These are phyloP conservation scores for Benthosema pterotum DNA, from an alignment of 2,797 vertebrate species.

Conservation along the genomic window DNA sequence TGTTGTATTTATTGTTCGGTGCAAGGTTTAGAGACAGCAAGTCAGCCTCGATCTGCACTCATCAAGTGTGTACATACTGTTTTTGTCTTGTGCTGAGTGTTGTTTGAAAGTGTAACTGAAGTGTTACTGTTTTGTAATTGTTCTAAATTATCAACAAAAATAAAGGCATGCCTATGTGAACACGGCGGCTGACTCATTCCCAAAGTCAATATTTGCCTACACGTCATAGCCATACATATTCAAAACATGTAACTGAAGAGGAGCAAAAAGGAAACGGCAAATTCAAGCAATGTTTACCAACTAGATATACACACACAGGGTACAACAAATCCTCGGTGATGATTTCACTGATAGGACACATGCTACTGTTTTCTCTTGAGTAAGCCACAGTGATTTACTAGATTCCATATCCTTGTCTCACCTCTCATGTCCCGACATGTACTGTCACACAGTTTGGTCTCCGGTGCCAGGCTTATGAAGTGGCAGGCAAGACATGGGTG, in stretches of 20 bases:
- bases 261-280: too few relatives aligned
- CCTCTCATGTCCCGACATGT: conserved; percentile 46
- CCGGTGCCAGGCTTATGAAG: conserved; percentile 20
- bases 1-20: conserved; percentile 65
- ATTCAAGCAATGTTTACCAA: background rate
- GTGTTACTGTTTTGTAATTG: conserved; percentile 41
- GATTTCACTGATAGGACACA: background rate
- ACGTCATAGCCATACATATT: background rate
- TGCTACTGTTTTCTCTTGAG: conserved; percentile 25
- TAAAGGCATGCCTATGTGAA: conserved; percentile 1
- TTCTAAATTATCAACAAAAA: conserved; percentile 53
- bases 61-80: conserved; percentile 59
- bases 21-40: conserved; percentile 29
- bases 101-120: conserved; percentile 21
- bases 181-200: background rate
- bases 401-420: background rate
- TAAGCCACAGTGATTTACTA: conserved; percentile 20
- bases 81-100: conserved; percentile 51
- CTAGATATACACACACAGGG: background rate
- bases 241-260: too few relatives aligned
- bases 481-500: conserved; percentile 28
- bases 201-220: background rate
- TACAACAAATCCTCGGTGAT: background rate
- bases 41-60: conserved; percentile 46
- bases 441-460: conserved; percentile 30